Evolutionary conservation across 2,888 invertebrate genomes (phyloP), one percentile per base, ranked within the genome.

Genomic region (Cheilosia pagana): DNA sequence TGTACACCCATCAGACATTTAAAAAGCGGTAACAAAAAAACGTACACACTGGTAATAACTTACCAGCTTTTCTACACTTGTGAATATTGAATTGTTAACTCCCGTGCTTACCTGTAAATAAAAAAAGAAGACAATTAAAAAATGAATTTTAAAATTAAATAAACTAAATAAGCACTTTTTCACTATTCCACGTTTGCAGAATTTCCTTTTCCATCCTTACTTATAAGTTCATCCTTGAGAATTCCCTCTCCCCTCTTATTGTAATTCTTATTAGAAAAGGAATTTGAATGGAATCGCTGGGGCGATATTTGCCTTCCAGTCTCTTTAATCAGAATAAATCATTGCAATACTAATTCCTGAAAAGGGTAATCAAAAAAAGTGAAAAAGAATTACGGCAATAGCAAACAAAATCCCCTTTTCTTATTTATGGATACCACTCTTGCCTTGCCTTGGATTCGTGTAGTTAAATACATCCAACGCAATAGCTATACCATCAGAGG

Each of bases 341-440:
- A 62, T 53, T 48, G 45, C 45, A 68, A 52, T 31, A 53, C 16
- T 23, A 70, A 70, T 62, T 60, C 48, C 25, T 21, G 25, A 70
- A 68, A 60, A 77, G 45, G 53, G 77, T 77, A 77, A 77, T 68
- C 77, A 70, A 68, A 76, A 68, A 52, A 67, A 67, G 76, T 68
- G 43, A 76, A 60, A 53, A 60, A 48, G 77, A 48, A 77, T 70
- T 77, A 70, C 68, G 62, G 39, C 62, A 62, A 77, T 39, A 53
- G 53, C 68, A 77, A 77, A 77, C 39, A 70, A 62, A 76, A 60
- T 23, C 43, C 60, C 48, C 35, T 67, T 67, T 60, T 45, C 45
- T 76, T 53, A 53, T 53, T 48, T 50, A 62, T 48, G 68, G 41
- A 62, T 62, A 45, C 28, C 48, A 48, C 25, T 53, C 7, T 45